A percentile compares a stretch with the other conserved stretches of the same genome.
These are phyloP conservation scores for Albula glossodonta DNA, from an alignment of 2,113 vertebrate species.

Conservation along the genomic window DNA sequence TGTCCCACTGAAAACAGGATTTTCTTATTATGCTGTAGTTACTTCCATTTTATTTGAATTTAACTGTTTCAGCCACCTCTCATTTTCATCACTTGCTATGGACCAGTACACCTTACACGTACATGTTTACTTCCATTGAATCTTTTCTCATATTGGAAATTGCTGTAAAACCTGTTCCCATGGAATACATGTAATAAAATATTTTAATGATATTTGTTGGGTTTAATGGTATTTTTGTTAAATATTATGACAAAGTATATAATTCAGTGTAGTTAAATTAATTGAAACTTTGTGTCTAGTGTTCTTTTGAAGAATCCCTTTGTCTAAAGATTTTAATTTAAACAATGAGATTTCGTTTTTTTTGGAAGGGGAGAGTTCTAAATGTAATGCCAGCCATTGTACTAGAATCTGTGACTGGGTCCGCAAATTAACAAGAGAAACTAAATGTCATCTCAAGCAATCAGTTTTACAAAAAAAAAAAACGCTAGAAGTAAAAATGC, in stretches of 20 bases:
- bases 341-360: conserved; percentile 45
- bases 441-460: neutral
- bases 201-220: conserved; percentile 35
- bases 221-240: neutral
- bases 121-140: conserved; percentile 57
- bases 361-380: conserved; percentile 66
- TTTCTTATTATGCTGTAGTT: neutral
- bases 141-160: conserved; percentile 71
- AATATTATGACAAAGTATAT: too few relatives aligned
- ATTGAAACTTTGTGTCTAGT: too few relatives aligned
- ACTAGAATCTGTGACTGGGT: conserved; percentile 88
- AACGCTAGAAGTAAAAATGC: neutral
- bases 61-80: conserved; percentile 21
- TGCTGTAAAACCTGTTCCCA: conserved; percentile 72
- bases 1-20: neutral
- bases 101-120: conserved; percentile 47
- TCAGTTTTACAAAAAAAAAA: neutral
- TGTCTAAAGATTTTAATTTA: neutral
- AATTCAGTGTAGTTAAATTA: neutral
- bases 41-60: conserved; percentile 35
- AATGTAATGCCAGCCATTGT: conserved; percentile 73
- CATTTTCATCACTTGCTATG: conserved; percentile 35
- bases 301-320: neutral
- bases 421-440: conserved; percentile 54
- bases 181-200: conserved; percentile 73